A percentile compares a stretch with the other conserved stretches of the same genome.
Conservation (phyloP, 2,797 vertebrate species). For the Cetoscarus ocellatus region DNA sequence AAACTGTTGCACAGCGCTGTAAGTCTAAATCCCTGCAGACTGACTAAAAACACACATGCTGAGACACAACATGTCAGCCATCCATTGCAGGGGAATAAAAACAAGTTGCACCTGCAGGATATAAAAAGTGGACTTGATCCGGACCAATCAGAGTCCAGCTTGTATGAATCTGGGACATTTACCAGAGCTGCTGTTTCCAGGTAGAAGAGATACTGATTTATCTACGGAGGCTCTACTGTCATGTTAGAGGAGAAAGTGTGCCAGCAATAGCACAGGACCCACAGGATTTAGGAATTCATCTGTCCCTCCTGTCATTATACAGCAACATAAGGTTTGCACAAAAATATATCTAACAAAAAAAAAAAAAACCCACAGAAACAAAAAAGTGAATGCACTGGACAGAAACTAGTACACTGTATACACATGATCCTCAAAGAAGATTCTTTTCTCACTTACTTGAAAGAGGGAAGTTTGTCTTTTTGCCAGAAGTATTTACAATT, state of each 20-base stretch:
- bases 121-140: constrained; percentile 46
- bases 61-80: constrained; percentile 14
- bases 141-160: constrained; percentile 60
- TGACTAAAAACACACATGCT: background rate
- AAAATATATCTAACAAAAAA: constrained; percentile 33
- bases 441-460: no score
- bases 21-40: constrained; percentile 10
- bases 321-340: constrained; percentile 15
- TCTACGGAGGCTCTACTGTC: constrained; percentile 58
- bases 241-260: constrained; percentile 60
- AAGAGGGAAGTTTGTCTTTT: no score
- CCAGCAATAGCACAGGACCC: constrained; percentile 55
- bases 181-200: constrained; percentile 68
- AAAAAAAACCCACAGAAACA: constrained; percentile 6
- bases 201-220: constrained; percentile 62
- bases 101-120: constrained; percentile 54
- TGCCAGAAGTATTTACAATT: no score
- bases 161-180: constrained; percentile 67
- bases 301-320: constrained; percentile 53
- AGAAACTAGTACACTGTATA: background rate
- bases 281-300: constrained; percentile 53
- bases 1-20: no score
- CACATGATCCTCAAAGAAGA: background rate
- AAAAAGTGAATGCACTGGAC: background rate
- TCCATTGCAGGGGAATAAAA: constrained; percentile 31